Evolutionary conservation across 2,888 invertebrate genomes (phyloP).

Genomic region (Isotomurus palustris): DNA sequence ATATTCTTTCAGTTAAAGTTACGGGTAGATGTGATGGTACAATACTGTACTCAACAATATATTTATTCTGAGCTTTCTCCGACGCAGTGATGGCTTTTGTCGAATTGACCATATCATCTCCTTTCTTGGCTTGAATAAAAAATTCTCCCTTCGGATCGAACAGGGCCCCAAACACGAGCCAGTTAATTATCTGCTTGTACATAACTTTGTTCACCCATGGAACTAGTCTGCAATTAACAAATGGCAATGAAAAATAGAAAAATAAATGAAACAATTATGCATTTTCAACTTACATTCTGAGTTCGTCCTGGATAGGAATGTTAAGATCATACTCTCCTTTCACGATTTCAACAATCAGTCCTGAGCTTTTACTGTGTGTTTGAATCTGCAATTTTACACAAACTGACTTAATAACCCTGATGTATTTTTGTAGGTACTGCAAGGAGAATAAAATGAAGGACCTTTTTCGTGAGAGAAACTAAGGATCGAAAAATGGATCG

Average conservation of each 20-base stretch:
- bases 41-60: constrained; percentile 34
- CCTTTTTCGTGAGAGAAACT: constrained; percentile 26
- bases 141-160: constrained; percentile 41
- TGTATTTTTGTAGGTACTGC: not conserved
- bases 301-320: constrained; percentile 35
- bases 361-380: constrained; percentile 31
- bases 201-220: constrained; percentile 40
- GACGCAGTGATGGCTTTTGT: not conserved
- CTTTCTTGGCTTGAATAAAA: constrained; percentile 32
- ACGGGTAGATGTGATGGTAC: constrained; percentile 42
- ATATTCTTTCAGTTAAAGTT: constrained; percentile 36
- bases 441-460: constrained; percentile 3
- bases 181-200: constrained; percentile 43
- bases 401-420: too few species aligned
- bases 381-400: constrained; percentile 23
- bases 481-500: constrained; percentile 31
- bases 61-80: constrained; percentile 17
- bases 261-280: too few species aligned
- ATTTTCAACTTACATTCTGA: constrained; percentile 24
- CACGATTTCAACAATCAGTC: constrained; percentile 40
- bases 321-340: constrained; percentile 42
- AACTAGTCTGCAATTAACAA: constrained; percentile 24
- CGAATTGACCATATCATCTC: not conserved
- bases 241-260: too few species aligned
- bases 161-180: constrained; percentile 41